Conservation (phyloP, 2,113 vertebrate genomes). For the Rissa tridactyla region DNA sequence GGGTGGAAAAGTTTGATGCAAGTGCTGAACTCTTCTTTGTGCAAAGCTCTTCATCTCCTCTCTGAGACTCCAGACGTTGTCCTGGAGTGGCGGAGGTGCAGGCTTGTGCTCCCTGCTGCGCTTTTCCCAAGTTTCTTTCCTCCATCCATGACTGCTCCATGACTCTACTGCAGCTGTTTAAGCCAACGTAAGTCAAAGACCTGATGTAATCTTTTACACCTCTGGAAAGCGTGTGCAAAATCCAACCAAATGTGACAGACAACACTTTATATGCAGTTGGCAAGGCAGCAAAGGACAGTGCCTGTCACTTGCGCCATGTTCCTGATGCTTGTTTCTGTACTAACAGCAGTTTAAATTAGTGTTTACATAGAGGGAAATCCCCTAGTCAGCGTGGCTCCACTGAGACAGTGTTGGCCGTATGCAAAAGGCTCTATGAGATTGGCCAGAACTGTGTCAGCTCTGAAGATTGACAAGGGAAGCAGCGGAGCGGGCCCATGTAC, state of each 20-base stretch:
- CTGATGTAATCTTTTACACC: background rate
- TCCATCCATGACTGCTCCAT: background rate
- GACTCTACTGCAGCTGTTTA: background rate
- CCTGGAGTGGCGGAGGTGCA: background rate
- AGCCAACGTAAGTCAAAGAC: background rate
- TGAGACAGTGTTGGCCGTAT: rapidly evolving
- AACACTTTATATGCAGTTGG: background rate
- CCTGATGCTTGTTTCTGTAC: background rate
- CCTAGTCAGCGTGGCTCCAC: background rate
- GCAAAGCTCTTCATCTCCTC: background rate
- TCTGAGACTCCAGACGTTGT: background rate
- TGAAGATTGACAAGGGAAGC: background rate
- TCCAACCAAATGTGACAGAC: background rate
- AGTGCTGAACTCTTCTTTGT: background rate
- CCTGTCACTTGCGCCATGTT: background rate
- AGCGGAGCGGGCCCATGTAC: background rate
- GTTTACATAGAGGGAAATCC: background rate
- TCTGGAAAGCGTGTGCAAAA: background rate
- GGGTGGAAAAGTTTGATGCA: background rate
- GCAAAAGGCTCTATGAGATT: background rate
- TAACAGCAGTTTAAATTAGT: rapidly evolving
- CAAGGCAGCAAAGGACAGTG: background rate
- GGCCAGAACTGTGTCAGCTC: background rate
- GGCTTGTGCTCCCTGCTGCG: background rate
- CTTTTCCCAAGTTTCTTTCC: background rate